Percentiles rank a stretch among this genome's conserved stretches.
phyloP scores from a whole-genome alignment of 1,140 invertebrate genomes.

The Trichonephila clavata region DNA sequence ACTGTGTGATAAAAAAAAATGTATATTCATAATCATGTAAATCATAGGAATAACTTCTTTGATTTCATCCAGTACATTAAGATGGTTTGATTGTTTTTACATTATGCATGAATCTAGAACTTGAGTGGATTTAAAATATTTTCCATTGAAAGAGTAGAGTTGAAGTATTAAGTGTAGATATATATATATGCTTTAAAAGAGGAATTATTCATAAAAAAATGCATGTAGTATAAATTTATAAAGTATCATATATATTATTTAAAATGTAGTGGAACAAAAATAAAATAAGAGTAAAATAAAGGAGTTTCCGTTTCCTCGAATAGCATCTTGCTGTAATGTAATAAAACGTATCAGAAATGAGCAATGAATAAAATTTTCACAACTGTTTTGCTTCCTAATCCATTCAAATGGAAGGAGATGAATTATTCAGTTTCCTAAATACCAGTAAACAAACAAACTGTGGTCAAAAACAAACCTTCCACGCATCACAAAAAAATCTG shows the following conservation, averaged over 20 bases:
- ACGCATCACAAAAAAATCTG: neutral
- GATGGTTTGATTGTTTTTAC: too few relatives aligned
- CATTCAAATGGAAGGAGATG: neutral
- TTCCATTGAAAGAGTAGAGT: too few relatives aligned
- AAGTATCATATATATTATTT: neutral
- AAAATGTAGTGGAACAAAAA: neutral
- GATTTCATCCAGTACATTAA: too few relatives aligned
- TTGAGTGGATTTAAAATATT: too few relatives aligned
- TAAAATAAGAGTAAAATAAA: neutral
- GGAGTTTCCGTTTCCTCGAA: neutral
- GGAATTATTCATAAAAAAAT: neutral
- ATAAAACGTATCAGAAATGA: neutral
- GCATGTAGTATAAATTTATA: neutral
- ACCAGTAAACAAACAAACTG: neutral
- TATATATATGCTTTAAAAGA: too few relatives aligned
- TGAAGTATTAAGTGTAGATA: too few relatives aligned
- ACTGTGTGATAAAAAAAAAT: too few relatives aligned
- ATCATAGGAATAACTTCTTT: too few relatives aligned
- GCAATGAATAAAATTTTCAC: neutral
- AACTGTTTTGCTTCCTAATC: neutral
- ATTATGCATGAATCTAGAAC: too few relatives aligned
- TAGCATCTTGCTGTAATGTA: neutral
- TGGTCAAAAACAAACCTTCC: neutral
- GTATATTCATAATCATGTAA: too few relatives aligned
- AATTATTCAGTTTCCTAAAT: neutral